Evolutionary conservation across 2,113 vertebrate species (phyloP).

Genomic region (Oceanodroma tethys): DNA sequence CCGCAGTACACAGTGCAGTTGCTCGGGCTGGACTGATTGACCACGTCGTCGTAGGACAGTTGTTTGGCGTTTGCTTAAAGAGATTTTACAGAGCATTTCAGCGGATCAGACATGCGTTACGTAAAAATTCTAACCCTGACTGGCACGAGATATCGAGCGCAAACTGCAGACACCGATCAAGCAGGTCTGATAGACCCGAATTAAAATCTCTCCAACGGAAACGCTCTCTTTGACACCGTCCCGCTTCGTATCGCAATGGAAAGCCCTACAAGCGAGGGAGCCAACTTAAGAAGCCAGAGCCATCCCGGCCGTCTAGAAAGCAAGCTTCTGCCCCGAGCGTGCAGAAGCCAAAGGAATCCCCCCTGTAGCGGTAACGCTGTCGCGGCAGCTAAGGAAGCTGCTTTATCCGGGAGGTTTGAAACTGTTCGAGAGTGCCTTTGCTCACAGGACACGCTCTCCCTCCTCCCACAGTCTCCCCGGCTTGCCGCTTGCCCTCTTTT

Average conservation of each 20-base stretch:
- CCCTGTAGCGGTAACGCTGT: accelerated
- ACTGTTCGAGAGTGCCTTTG: accelerated
- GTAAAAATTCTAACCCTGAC: accelerated
- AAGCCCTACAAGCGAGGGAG: background rate
- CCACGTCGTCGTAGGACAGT: conserved; percentile 93
- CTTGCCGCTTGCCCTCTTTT: background rate
- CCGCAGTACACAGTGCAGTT: conserved; percentile 98
- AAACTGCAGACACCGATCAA: background rate
- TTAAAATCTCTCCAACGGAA: background rate
- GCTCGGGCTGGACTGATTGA: conserved; percentile 95
- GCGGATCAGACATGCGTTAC: accelerated
- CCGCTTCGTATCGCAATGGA: no score
- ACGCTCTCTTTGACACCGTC: background rate
- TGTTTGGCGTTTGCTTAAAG: conserved; percentile 87
- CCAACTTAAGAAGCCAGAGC: background rate
- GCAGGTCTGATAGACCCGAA: accelerated
- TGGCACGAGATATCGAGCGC: accelerated
- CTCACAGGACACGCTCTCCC: background rate
- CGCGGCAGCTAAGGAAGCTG: accelerated
- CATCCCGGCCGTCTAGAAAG: no score
- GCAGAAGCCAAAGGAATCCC: background rate
- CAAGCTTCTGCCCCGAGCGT: background rate
- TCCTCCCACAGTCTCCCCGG: background rate
- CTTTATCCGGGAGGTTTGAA: background rate
- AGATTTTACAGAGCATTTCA: background rate